A percentile compares a stretch with the other conserved stretches of the same genome.
These are phyloP conservation scores for Callipepla californica DNA, from an alignment of 2,113 vertebrate genomes.

Conservation along the genomic window DNA sequence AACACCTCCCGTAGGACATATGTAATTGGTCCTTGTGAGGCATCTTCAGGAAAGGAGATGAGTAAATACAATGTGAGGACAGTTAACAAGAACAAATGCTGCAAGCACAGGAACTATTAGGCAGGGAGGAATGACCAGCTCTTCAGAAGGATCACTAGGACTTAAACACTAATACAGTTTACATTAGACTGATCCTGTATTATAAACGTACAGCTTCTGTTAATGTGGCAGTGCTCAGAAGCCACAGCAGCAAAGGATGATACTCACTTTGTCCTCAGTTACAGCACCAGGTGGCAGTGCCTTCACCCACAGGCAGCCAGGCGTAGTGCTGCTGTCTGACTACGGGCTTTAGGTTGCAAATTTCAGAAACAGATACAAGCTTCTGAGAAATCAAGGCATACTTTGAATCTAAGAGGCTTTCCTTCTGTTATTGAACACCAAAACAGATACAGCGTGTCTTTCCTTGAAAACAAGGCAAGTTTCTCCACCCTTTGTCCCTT, in stretches of 20 bases:
- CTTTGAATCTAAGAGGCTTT: slow-evolving; percentile 13
- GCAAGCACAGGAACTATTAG: background rate
- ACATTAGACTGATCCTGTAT: background rate
- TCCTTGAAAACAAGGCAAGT: background rate
- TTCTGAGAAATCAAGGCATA: background rate
- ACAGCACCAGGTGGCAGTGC: background rate
- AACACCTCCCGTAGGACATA: background rate
- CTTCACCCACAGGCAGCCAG: background rate
- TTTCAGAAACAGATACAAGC: background rate
- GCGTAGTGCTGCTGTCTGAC: background rate
- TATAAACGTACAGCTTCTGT: background rate
- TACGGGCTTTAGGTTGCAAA: background rate
- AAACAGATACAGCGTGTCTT: background rate
- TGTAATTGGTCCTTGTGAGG: background rate
- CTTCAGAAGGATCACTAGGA: background rate
- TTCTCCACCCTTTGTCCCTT: background rate
- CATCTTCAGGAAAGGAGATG: background rate
- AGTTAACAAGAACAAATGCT: background rate
- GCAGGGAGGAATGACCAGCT: rapidly evolving
- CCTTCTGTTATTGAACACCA: background rate
- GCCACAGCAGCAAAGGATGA: background rate
- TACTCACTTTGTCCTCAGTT: background rate
- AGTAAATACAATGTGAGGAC: background rate
- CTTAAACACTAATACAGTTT: background rate
- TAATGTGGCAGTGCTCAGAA: background rate